phyloP scores from a whole-genome alignment of 2,113 vertebrate genomes.

The Trachemys scripta region DNA sequence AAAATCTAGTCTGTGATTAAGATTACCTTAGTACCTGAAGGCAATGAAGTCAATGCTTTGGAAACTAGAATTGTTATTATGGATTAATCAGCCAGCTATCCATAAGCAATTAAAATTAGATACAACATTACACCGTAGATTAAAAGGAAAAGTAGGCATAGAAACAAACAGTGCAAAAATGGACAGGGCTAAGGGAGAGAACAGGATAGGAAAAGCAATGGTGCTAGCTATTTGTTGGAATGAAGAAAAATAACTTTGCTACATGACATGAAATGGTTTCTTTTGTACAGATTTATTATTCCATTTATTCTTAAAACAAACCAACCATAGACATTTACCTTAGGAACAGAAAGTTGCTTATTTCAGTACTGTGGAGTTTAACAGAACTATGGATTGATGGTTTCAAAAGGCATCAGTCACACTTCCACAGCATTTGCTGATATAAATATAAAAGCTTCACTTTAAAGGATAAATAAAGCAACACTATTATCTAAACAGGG shows the following conservation, averaged over 20 bases:
- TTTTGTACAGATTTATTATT: constrained; percentile 75
- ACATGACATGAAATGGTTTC: constrained; percentile 43
- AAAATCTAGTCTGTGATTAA: background rate
- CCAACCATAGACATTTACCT: constrained; percentile 71
- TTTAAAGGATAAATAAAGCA: constrained; percentile 88
- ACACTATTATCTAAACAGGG: constrained; percentile 85
- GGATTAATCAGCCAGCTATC: background rate
- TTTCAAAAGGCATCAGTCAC: constrained; percentile 83
- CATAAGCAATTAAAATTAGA: constrained; percentile 26
- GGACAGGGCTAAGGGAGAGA: background rate
- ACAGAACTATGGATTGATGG: constrained; percentile 73
- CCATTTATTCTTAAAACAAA: constrained; percentile 77
- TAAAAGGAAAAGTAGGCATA: background rate
- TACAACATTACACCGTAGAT: background rate
- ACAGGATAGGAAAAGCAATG: constrained; percentile 31
- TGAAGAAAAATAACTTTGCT: constrained; percentile 61
- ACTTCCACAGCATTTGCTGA: constrained; percentile 80
- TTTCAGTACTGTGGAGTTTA: constrained; percentile 65
- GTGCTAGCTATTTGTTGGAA: constrained; percentile 50
- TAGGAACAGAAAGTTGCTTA: constrained; percentile 74
- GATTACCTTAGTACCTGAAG: background rate
- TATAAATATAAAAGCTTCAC: constrained; percentile 87
- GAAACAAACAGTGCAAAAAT: background rate
- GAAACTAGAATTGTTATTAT: background rate
- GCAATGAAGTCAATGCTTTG: background rate